Evolutionary conservation across 2,797 vertebrate genomes (phyloP).

Genomic region (Muscicapa striata): DNA sequence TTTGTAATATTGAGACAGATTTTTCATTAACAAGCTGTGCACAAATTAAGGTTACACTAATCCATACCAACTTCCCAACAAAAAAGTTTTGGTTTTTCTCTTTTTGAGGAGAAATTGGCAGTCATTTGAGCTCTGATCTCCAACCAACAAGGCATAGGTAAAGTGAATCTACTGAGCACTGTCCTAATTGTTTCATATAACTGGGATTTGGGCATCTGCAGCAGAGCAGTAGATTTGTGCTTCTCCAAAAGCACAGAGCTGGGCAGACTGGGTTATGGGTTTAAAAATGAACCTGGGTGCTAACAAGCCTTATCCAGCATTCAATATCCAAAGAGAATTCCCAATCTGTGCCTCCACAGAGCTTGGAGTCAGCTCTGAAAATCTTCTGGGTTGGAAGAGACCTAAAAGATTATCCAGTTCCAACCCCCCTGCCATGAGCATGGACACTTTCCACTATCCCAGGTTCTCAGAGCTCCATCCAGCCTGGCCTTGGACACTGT

Average conservation of each 20-base stretch:
- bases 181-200: background rate
- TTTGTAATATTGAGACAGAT: background rate
- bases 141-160: background rate
- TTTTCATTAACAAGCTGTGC: background rate
- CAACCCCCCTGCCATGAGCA: background rate
- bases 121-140: background rate
- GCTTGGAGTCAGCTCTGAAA: background rate
- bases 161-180: background rate
- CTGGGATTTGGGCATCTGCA: background rate
- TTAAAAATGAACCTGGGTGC: background rate
- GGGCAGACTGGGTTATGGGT: background rate
- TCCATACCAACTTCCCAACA: background rate
- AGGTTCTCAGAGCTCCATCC: background rate
- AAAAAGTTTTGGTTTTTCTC: background rate
- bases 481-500: fast-evolving
- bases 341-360: background rate
- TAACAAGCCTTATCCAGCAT: background rate
- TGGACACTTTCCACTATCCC: fast-evolving
- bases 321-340: background rate
- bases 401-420: fast-evolving
- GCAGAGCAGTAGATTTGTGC: background rate
- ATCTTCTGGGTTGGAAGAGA: background rate
- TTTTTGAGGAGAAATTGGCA: background rate
- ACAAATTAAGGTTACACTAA: background rate
- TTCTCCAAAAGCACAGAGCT: background rate